Conservation (phyloP, 2,888 invertebrate genomes). For the Macrostomum cliftonense region DNA sequence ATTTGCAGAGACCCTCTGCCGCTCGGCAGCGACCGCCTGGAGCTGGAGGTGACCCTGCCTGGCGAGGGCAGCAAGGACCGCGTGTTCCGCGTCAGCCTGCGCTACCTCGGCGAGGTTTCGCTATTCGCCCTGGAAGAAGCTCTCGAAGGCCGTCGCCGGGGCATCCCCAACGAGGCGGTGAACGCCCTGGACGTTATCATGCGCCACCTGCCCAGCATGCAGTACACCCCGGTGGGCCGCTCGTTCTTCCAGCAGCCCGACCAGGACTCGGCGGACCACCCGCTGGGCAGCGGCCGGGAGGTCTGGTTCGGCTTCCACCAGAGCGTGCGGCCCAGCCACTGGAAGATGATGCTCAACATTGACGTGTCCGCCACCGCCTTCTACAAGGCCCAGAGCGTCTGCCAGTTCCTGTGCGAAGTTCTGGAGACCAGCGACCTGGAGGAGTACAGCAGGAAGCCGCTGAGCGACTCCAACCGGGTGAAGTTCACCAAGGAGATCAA, state of each 20-base stretch:
- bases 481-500: conserved; percentile 99
- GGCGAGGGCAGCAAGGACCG: conserved; percentile 86
- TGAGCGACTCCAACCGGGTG: conserved; percentile 92
- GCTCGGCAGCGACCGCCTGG: conserved; percentile 18
- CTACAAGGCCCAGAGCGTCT: conserved; percentile 97
- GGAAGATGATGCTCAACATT: conserved; percentile 99
- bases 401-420: conserved; percentile 99
- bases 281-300: conserved; percentile 79
- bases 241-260: conserved; percentile 89
- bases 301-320: conserved; percentile 99
- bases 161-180: conserved; percentile 88
- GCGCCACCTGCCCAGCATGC: conserved; percentile 96
- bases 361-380: conserved; percentile 99
- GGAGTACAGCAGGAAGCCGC: conserved; percentile 83
- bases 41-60: conserved; percentile 60
- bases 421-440: conserved; percentile 56
- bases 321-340: conserved; percentile 91
- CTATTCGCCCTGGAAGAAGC: conserved; percentile 91
- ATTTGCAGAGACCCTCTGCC: too few species aligned
- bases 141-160: conserved; percentile 72
- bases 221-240: conserved; percentile 81
- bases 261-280: conserved; percentile 80
- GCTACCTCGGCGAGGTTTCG: conserved; percentile 92
- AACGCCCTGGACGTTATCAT: conserved; percentile 96
- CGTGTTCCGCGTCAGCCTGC: conserved; percentile 85